Evolutionary conservation across 1,140 invertebrate genomes (phyloP).

Genomic region (Melanaphis sacchari): DNA sequence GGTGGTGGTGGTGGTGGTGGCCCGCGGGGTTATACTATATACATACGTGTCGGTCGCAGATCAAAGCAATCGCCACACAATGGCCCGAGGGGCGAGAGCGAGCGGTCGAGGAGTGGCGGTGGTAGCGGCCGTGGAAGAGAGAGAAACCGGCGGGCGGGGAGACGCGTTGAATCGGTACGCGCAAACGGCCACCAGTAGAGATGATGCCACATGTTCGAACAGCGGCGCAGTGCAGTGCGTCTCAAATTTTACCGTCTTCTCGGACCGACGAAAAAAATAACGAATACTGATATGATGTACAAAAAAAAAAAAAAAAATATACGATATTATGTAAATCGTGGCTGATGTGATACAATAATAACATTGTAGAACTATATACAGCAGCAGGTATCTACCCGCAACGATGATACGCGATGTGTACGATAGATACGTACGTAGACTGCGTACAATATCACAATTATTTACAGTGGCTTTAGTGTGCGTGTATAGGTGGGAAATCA

Average conservation of each 20-base stretch:
- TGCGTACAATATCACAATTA: background rate
- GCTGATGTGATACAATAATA: background rate
- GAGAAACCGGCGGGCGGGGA: background rate
- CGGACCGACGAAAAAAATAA: background rate
- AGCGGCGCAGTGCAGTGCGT: background rate
- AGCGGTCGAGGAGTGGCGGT: background rate
- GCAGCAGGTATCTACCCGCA: background rate
- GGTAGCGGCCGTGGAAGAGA: background rate
- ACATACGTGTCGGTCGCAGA: conserved; percentile 55
- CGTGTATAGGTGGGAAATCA: too few relatives aligned
- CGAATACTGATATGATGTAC: background rate
- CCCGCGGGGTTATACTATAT: conserved; percentile 27
- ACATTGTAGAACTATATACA: background rate
- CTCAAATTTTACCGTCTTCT: conserved; percentile 14
- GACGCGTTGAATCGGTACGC: conserved; percentile 21
- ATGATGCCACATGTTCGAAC: conserved; percentile 40
- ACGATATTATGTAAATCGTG: background rate
- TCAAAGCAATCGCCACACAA: conserved; percentile 56
- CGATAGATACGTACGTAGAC: background rate
- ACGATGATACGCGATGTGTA: background rate
- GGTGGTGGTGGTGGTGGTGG: background rate
- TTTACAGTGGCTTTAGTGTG: background rate
- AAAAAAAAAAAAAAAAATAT: too few relatives aligned
- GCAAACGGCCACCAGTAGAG: conserved; percentile 50
- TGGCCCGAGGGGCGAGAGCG: conserved; percentile 41